These are phyloP conservation scores for Cyprinodon variegatus DNA, from an alignment of 2,113 vertebrate genomes.

Conservation along the genomic window DNA sequence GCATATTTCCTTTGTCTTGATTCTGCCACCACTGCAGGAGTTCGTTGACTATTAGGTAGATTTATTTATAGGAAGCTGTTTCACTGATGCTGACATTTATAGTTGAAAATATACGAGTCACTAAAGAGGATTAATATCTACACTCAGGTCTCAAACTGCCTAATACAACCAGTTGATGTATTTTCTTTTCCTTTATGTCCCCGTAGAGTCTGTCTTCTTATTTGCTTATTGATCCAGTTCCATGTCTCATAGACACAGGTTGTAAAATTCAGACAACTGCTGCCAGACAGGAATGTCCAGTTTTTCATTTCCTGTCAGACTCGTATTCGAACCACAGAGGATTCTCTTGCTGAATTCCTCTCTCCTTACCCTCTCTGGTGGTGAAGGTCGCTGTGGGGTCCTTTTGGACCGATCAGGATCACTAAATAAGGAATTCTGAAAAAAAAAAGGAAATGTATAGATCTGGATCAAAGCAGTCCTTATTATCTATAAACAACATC, in stretches of 20 bases:
- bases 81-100: conserved; percentile 58
- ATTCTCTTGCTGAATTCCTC: conserved; percentile 52
- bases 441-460: conserved; percentile 54
- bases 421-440: conserved; percentile 29
- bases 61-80: conserved; percentile 69
- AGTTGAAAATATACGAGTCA: conserved; percentile 32
- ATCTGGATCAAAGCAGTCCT: conserved; percentile 48
- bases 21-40: conserved; percentile 58
- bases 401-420: conserved; percentile 14
- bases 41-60: conserved; percentile 77
- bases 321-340: conserved; percentile 40
- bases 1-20: conserved; percentile 50
- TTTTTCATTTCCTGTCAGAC: conserved; percentile 59
- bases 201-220: neutral
- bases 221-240: neutral
- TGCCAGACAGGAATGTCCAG: conserved; percentile 59
- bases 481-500: conserved; percentile 14
- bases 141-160: conserved; percentile 52
- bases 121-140: conserved; percentile 57
- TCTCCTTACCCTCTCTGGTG: conserved; percentile 40
- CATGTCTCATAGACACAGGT: neutral
- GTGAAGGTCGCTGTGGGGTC: conserved; percentile 12
- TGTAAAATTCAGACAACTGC: conserved; percentile 21
- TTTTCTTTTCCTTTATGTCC: conserved; percentile 7
- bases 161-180: conserved; percentile 33